These are phyloP conservation scores for Hyposmocoma kahamanoa DNA, from an alignment of 1,140 invertebrate species.

Conservation along the genomic window DNA sequence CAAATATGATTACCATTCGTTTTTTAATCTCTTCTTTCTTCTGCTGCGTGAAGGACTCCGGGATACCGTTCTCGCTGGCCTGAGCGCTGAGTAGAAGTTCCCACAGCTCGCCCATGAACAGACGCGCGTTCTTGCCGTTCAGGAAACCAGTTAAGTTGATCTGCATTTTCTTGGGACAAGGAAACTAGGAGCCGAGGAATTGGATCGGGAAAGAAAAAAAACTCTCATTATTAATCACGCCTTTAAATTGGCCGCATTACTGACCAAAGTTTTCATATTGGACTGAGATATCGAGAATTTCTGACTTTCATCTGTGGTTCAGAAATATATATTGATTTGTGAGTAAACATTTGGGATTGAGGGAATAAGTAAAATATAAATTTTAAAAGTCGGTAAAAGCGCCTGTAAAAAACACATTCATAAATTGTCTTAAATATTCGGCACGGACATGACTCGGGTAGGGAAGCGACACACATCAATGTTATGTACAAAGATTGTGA, in stretches of 20 bases:
- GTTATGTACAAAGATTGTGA: constrained; percentile 25
- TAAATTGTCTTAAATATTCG: not conserved
- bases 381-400: constrained; percentile 45
- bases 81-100: constrained; percentile 95
- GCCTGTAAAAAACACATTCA: constrained; percentile 6
- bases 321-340: too few species aligned
- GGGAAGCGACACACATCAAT: constrained; percentile 39
- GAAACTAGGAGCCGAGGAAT: constrained; percentile 78
- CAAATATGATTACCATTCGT: constrained; percentile 59
- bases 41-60: constrained; percentile 92
- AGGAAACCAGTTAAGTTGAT: constrained; percentile 99
- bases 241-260: too few species aligned
- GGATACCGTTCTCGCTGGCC: constrained; percentile 95
- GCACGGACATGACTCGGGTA: constrained; percentile 59
- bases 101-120: constrained; percentile 99
- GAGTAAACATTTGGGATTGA: not conserved
- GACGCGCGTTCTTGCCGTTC: constrained; percentile 97
- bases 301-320: too few species aligned
- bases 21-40: constrained; percentile 98
- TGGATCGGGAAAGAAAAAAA: constrained; percentile 67
- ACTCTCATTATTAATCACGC: constrained; percentile 24
- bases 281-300: too few species aligned
- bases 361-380: constrained; percentile 14
- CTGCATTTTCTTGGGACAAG: constrained; percentile 99
- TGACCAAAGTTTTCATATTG: too few species aligned